Evolutionary conservation across 2,888 invertebrate genomes (phyloP).

Genomic region (Diaprepes abbreviatus): DNA sequence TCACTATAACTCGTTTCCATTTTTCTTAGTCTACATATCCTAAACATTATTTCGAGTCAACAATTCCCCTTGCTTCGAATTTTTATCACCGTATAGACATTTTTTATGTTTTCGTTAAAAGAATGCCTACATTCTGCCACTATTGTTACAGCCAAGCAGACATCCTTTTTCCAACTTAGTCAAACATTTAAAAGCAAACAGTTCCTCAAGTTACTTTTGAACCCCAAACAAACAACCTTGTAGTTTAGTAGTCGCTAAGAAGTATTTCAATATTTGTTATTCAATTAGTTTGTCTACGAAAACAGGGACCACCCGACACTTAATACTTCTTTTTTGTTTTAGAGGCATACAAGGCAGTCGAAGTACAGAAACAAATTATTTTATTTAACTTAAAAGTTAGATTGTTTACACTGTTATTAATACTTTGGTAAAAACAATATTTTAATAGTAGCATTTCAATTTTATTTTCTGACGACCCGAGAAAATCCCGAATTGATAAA

Average conservation of each 20-base stretch:
- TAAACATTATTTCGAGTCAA: too few species aligned
- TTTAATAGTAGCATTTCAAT: too few species aligned
- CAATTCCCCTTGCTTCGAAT: too few species aligned
- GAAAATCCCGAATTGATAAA: too few species aligned
- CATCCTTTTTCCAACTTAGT: constrained; percentile 21
- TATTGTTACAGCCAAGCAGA: constrained; percentile 8
- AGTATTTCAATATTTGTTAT: constrained; percentile 46
- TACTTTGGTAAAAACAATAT: too few species aligned
- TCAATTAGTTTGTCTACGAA: constrained; percentile 44
- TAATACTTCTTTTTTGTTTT: constrained; percentile 1
- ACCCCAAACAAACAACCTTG: constrained; percentile 36
- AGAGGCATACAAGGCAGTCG: neutral
- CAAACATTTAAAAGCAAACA: constrained; percentile 35
- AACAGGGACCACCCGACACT: constrained; percentile 38
- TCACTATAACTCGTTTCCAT: too few species aligned
- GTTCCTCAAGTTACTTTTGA: constrained; percentile 44
- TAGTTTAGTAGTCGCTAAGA: constrained; percentile 41
- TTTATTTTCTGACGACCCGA: too few species aligned
- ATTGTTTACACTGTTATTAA: too few species aligned
- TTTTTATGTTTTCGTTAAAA: neutral
- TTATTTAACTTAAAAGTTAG: neutral
- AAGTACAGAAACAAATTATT: neutral
- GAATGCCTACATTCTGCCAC: neutral
- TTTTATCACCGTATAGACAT: too few species aligned
- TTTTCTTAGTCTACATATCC: too few species aligned